A percentile compares a stretch with the other conserved stretches of the same genome.
Evolutionary conservation across 2,888 invertebrate genomes (phyloP).

Genomic region (Deilephila elpenor): DNA sequence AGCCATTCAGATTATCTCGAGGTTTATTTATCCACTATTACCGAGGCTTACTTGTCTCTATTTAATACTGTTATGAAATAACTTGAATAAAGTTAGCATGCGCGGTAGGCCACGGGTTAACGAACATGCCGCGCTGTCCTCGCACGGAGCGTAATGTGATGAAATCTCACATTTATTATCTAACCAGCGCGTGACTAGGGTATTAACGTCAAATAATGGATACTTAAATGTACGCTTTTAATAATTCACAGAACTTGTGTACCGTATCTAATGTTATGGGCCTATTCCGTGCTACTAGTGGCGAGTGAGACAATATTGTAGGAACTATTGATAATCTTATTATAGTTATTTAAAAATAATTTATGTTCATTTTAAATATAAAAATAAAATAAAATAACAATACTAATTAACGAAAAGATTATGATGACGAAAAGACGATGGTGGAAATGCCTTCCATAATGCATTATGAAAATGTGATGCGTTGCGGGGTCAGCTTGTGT

Average conservation of each 20-base stretch:
- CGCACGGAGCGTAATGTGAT: slow-evolving; percentile 45
- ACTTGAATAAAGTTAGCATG: neutral
- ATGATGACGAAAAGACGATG: too few species aligned
- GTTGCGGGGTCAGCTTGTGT: too few species aligned
- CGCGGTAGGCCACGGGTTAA: slow-evolving; percentile 25
- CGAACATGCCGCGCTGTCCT: slow-evolving; percentile 33
- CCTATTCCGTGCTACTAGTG: neutral
- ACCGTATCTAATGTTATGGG: neutral
- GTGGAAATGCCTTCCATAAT: too few species aligned
- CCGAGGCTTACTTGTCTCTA: too few species aligned
- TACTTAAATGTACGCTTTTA: slow-evolving; percentile 52
- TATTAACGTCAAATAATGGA: slow-evolving; percentile 40
- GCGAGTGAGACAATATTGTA: neutral
- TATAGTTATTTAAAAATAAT: neutral
- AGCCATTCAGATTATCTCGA: neutral
- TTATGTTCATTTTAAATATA: too few species aligned
- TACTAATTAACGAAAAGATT: too few species aligned
- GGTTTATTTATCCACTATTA: too few species aligned
- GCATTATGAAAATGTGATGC: too few species aligned
- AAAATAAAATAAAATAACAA: too few species aligned
- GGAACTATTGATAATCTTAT: neutral
- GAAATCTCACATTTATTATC: slow-evolving; percentile 52
- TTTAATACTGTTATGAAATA: neutral
- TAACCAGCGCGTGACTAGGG: slow-evolving; percentile 50
- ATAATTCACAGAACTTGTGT: slow-evolving; percentile 49